Evolutionary conservation across 2,888 invertebrate genomes (phyloP), one percentile per base, ranked within the genome.

Genomic region (Tuberolachnus salignus): DNA sequence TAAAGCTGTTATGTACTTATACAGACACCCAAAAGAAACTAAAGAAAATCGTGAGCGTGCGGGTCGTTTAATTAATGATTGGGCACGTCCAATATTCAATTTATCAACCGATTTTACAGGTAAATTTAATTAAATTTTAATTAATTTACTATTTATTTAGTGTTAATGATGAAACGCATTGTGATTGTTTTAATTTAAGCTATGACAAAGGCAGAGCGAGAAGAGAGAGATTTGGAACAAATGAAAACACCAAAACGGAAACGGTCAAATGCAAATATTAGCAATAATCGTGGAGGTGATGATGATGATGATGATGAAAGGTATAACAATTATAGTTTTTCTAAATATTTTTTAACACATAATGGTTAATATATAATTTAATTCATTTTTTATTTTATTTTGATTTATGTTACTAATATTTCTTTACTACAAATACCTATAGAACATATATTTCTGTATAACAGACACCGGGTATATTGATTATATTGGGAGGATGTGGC

Each of bases 1-100:
- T 80, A 98, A 98, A 87, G 98, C 99, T 59, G 95, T 99, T 1
- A 99, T 99, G 99, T 98, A 98, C 87, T 89, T 99, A 72, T 98
- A 96, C 87, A 99, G 99, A 86, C 98, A 99, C 86, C 98, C 99
- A 0, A 94, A 93, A 86, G 99, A 99, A 88, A 94, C 94, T 0
- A 96, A 96, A 86, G 89, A 91, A 80, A 98, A 98, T 87, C 92
- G 93, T 84, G 93, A 94, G 85, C 89, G 92, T 74, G 97, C 97
- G 81, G 95, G 96, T 1, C 91, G 93, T 82, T 89, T 98, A 82
- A 98, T 98, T 83, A 96, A 94, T 82, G 97, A 97, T 87, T 99
- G 99, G 98, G 96, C 98, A 0, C 87, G 98, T 16, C 98, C 98
- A 1, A 98, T 99, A 83, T 98, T 99, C 87, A 97, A 98, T 88